Evolutionary conservation across 2,888 invertebrate species (phyloP).

Genomic region (Aphrophora alni): DNA sequence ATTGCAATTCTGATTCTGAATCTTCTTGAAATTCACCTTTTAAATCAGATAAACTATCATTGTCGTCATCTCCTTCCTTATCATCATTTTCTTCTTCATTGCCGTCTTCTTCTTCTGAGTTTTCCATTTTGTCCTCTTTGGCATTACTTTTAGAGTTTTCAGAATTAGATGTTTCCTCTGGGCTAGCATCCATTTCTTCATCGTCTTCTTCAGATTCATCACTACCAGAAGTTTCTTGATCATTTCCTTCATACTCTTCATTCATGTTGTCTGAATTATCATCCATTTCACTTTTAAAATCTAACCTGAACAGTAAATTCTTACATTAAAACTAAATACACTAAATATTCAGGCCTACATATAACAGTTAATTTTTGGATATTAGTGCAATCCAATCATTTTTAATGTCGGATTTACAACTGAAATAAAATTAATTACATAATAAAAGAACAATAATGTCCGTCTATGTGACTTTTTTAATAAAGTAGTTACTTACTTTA

Average conservation of each 20-base stretch:
- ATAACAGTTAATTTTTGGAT: no score
- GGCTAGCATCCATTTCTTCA: slow-evolving; percentile 53
- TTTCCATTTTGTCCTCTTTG: slow-evolving; percentile 44
- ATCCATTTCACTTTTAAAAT: slow-evolving; percentile 57
- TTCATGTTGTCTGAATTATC: slow-evolving; percentile 57
- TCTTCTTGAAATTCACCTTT: slow-evolving; percentile 58
- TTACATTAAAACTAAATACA: background rate
- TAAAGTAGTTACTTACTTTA: no score
- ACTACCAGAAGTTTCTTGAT: slow-evolving; percentile 47
- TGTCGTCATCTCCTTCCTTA: slow-evolving; percentile 52
- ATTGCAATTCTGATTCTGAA: slow-evolving; percentile 12
- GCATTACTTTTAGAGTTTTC: slow-evolving; percentile 49
- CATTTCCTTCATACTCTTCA: slow-evolving; percentile 55
- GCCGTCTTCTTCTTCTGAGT: slow-evolving; percentile 40
- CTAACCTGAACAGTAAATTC: slow-evolving; percentile 22
- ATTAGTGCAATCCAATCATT: no score
- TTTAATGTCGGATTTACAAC: no score
- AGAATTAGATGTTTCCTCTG: slow-evolving; percentile 49
- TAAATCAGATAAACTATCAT: slow-evolving; percentile 58
- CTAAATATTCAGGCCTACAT: background rate
- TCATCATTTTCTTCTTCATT: slow-evolving; percentile 35
- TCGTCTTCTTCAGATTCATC: slow-evolving; percentile 51
- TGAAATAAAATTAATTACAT: no score
- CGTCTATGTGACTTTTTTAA: no score
- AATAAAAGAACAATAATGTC: no score